Evolutionary conservation across 2,888 invertebrate genomes (phyloP), one percentile per base, ranked within the genome.

Genomic region (Iselma pallidipennis): DNA sequence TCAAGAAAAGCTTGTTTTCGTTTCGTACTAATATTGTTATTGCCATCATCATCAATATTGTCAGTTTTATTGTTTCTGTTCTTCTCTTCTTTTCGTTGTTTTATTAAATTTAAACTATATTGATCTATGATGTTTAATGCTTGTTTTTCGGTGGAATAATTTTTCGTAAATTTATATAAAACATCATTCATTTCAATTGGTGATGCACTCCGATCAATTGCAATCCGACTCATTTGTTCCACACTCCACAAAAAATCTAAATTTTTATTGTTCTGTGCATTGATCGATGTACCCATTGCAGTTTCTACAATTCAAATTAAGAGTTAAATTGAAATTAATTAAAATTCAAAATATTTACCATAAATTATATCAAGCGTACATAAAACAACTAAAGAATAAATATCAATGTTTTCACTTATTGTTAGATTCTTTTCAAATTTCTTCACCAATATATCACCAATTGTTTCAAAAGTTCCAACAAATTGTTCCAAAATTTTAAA

Each of bases 261-360:
- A 66, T 90, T 85, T 6, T 83, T 83, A 73, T 90, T 82, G 5
- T 82, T 82, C 77, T 94, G 93, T 0, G 93, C 91, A 74, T 91
- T 84, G 0, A 92, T 82, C 26, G 86, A 85, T 9, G 88, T 86
- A 0, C 94, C 95, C 94, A 95, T 95, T 10, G 95, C 91, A 5
- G 92, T 89, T 82, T 95, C 94, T 91, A 26, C 6, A 12, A 7
- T 49, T 49, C n/a, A 29, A 3, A 29, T 49, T 2, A 5, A 21
- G 23, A 12, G 16, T n/a, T 21, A 23, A 23, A 19, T 26, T 29
- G 14, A 28, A 48, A 31, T 31, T 49, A 19, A 49, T 45, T 48
- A 19, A 37, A 51, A 49, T 57, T 49, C 0, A 28, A 25, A 16
- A 60, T 12, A 19, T 50, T 78, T 80, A 88, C 88, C 86, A 76